Evolutionary conservation across 1,140 invertebrate genomes (phyloP).

Genomic region (Hormaphis cornu): DNA sequence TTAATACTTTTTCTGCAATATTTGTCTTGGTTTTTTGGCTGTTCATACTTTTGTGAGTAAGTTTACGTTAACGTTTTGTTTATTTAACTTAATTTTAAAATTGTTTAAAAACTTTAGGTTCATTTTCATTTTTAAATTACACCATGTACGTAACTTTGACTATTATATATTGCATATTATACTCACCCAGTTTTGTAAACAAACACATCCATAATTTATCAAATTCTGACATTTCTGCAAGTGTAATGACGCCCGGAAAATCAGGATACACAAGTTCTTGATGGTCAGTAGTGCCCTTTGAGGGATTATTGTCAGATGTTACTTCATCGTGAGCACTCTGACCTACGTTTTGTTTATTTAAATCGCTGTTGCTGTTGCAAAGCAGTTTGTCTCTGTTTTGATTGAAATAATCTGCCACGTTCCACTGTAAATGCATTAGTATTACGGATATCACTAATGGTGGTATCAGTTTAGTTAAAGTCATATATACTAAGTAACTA

Average conservation of each 20-base stretch:
- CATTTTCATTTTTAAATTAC: no score
- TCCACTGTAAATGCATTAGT: conserved; percentile 69
- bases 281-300: conserved; percentile 54
- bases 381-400: conserved; percentile 86
- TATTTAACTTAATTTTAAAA: no score
- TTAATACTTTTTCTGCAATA: no score
- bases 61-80: no score
- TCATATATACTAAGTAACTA: no score
- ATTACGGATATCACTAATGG: no score
- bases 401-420: conserved; percentile 93
- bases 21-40: no score
- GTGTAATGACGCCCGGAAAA: conserved; percentile 56
- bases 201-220: conserved; percentile 94
- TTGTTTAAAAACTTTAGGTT: no score
- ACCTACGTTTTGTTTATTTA: neutral
- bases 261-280: conserved; percentile 60
- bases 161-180: neutral
- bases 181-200: conserved; percentile 68
- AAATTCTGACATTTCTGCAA: conserved; percentile 73
- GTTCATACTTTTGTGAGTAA: no score
- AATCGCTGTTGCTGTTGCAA: conserved; percentile 38
- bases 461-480: no score
- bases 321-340: neutral
- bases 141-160: neutral
- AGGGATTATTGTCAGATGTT: no score